Conservation (phyloP, 2,888 invertebrate genomes). For the Adineta ricciae region DNA sequence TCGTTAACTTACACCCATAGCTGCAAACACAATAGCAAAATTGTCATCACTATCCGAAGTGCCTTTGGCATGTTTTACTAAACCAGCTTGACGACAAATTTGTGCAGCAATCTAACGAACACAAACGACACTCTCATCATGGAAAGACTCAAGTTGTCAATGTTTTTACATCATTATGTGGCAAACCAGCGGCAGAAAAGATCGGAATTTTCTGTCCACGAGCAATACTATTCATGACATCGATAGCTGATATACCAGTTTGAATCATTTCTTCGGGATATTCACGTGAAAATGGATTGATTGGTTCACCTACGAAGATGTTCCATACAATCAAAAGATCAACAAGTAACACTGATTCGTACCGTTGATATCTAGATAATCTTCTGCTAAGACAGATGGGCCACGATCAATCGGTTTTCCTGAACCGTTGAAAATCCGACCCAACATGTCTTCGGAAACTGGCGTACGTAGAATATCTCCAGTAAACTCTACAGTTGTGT, state of each 20-base stretch:
- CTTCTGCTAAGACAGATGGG: constrained; percentile 93
- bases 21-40: constrained; percentile 98
- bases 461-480: constrained; percentile 95
- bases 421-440: constrained; percentile 95
- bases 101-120: constrained; percentile 77
- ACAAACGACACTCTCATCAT: neutral
- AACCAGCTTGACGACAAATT: constrained; percentile 97
- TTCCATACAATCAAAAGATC: neutral
- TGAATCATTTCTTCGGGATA: constrained; percentile 99
- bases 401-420: constrained; percentile 99
- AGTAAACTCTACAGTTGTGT: constrained; percentile 97
- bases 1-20: constrained; percentile 74
- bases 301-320: constrained; percentile 64
- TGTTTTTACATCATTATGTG: constrained; percentile 67
- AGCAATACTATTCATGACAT: constrained; percentile 99
- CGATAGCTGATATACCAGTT: constrained; percentile 94
- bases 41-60: constrained; percentile 92
- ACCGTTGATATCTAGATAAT: constrained; percentile 88
- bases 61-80: constrained; percentile 86
- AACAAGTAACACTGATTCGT: neutral
- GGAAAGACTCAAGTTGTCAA: neutral
- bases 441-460: constrained; percentile 98
- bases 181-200: constrained; percentile 97
- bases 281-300: constrained; percentile 99
- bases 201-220: constrained; percentile 99